Conservation (phyloP, 2,113 vertebrate species). For the Ahaetulla prasina region DNA sequence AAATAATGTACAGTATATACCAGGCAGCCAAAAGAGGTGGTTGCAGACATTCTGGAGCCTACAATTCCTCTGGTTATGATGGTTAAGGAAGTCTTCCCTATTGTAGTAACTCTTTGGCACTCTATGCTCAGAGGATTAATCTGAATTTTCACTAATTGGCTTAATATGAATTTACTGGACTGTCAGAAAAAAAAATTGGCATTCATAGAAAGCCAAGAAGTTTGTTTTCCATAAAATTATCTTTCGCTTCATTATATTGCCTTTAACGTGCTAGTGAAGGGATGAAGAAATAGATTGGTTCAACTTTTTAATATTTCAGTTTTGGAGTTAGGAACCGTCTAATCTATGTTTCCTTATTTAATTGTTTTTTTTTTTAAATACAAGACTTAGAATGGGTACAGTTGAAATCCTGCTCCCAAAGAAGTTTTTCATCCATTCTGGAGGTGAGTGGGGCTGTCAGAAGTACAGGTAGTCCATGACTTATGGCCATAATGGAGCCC, state of each 20-base stretch:
- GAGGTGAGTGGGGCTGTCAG: not conserved
- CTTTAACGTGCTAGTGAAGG: not conserved
- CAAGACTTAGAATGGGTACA: not conserved
- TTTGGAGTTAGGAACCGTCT: not conserved
- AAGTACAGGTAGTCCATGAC: not conserved
- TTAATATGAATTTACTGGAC: not conserved
- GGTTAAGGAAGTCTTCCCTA: not conserved
- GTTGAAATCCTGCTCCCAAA: not conserved
- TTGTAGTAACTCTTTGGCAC: not conserved
- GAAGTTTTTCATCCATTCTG: not conserved
- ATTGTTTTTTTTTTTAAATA: not conserved
- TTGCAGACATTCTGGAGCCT: not conserved
- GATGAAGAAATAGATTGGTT: not conserved
- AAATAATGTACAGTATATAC: not conserved
- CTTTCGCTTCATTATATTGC: not conserved
- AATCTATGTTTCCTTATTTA: not conserved
- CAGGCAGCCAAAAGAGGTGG: not conserved
- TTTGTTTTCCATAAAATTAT: not conserved
- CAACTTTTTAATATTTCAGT: not conserved
- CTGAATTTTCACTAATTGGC: not conserved
- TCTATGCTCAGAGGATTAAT: not conserved
- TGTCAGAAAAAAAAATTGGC: not conserved
- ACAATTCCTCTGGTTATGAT: not conserved
- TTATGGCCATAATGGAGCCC: not conserved
- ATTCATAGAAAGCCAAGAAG: not conserved